Evolutionary conservation across 2,888 invertebrate species (phyloP), one percentile per base, ranked within the genome.

Genomic region (Leuctra nigra): DNA sequence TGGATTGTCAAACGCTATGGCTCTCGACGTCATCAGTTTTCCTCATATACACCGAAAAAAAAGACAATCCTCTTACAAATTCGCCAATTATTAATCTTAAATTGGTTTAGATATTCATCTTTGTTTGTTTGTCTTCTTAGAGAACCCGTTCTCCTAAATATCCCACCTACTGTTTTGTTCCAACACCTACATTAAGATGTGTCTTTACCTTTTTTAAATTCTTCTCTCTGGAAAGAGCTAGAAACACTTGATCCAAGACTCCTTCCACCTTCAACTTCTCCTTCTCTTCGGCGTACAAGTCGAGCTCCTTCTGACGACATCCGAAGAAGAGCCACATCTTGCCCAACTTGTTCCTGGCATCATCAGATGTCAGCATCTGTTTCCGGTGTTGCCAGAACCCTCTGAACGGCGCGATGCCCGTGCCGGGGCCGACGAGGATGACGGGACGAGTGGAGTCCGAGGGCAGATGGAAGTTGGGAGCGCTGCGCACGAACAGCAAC

Each of bases 351-450:
- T 20, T 16, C 4, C 33, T 14, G n/a, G 33, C 36, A 11, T 36
- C 3, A 3, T 50, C 50, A 20, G 22, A 4, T 14, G 6, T 18
- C 6, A 41, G 16, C 20, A 47, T 39, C 64, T 68, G 62, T 48
- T 66, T 59, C 38, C 86, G 81, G 65, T 95, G 91, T 69, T 93
- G 90, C 95, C 94, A 95, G 70, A 95, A 95, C 16, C 90, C 88
- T 66, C 94, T 78, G 75, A 95, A 96, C 0, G 96, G 95, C 0
- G 95, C 95, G 53, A 95, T 91, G 2, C 95, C 95, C 1, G 95
- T 95, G 18, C 96, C 87, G 0, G 93, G 92, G 0, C 93, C 92
- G 36, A 95, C 90, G 66, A 95, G 75, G 60, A 96, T 84, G 36
- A 94, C 79, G 1, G 95, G 94, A 50, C 82, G 79, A 47, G 80